A percentile compares a stretch with the other conserved stretches of the same genome.
phyloP scores from a whole-genome alignment of 2,888 invertebrate species.

The Cacoxenus indagator region DNA sequence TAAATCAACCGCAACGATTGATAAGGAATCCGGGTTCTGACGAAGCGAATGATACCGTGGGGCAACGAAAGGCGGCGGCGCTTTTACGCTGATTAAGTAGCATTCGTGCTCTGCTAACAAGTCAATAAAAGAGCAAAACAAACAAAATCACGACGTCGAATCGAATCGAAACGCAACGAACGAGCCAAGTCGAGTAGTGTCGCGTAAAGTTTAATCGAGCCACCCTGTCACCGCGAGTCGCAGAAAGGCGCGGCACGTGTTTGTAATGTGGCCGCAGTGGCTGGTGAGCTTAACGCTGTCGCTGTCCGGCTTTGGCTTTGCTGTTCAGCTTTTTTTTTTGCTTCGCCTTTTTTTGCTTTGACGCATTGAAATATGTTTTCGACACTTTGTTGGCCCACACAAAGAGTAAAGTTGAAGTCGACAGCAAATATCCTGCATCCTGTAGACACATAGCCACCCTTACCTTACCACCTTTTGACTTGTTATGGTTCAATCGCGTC shows the following conservation, averaged over 20 bases:
- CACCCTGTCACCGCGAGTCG: constrained; percentile 28
- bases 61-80: constrained; percentile 60
- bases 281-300: not conserved
- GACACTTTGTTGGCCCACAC: too few relatives aligned
- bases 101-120: constrained; percentile 56
- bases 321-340: not conserved
- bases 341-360: constrained; percentile 7
- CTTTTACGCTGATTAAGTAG: constrained; percentile 62
- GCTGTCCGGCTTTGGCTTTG: not conserved
- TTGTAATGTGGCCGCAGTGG: constrained; percentile 4
- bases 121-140: constrained; percentile 46
- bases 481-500: too few relatives aligned
- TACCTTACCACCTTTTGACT: too few relatives aligned
- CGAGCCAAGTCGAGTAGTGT: not conserved
- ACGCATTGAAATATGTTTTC: too few relatives aligned
- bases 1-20: constrained; percentile 57
- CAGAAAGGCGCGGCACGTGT: constrained; percentile 17
- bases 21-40: constrained; percentile 33
- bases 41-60: not conserved
- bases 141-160: constrained; percentile 12
- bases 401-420: too few relatives aligned
- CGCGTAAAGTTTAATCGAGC: not conserved
- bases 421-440: too few relatives aligned
- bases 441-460: too few relatives aligned
- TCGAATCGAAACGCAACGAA: not conserved